Evolutionary conservation across 1,140 invertebrate species (phyloP).

Genomic region (Lordiphosa mommai): DNA sequence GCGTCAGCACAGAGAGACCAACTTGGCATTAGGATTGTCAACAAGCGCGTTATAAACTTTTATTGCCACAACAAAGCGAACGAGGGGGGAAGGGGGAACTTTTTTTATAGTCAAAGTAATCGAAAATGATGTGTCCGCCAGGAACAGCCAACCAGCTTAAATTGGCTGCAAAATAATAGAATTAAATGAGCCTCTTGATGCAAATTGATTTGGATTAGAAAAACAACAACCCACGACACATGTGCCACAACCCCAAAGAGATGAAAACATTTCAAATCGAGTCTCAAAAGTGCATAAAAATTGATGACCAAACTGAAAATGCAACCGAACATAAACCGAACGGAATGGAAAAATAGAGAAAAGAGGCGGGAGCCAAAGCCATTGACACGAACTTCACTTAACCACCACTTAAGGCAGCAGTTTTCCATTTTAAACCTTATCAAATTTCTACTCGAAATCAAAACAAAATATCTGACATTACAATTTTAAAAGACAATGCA

Average conservation of each 20-base stretch:
- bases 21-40: slow-evolving; percentile 69
- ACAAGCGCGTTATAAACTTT: slow-evolving; percentile 75
- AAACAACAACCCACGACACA: slow-evolving; percentile 24
- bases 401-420: too few species aligned
- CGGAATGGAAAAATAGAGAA: too few species aligned
- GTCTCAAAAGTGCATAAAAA: slow-evolving; percentile 56
- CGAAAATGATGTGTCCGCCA: slow-evolving; percentile 69
- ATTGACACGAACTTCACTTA: too few species aligned
- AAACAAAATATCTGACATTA: too few species aligned
- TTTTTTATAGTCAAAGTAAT: slow-evolving; percentile 59
- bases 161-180: slow-evolving; percentile 74
- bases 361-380: too few species aligned
- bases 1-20: slow-evolving; percentile 15
- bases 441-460: too few species aligned
- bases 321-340: neutral
- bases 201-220: slow-evolving; percentile 79
- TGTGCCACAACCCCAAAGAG: neutral
- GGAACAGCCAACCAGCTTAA: slow-evolving; percentile 34
- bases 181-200: slow-evolving; percentile 78
- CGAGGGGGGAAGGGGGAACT: too few species aligned
- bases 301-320: slow-evolving; percentile 29
- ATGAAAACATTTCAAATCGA: slow-evolving; percentile 17
- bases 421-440: too few species aligned
- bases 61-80: slow-evolving; percentile 54
- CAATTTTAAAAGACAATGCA: too few species aligned